Percentiles rank a stretch among this genome's conserved stretches.
Conservation (phyloP, 2,797 vertebrate species). For the Notolepis coatsorum region DNA sequence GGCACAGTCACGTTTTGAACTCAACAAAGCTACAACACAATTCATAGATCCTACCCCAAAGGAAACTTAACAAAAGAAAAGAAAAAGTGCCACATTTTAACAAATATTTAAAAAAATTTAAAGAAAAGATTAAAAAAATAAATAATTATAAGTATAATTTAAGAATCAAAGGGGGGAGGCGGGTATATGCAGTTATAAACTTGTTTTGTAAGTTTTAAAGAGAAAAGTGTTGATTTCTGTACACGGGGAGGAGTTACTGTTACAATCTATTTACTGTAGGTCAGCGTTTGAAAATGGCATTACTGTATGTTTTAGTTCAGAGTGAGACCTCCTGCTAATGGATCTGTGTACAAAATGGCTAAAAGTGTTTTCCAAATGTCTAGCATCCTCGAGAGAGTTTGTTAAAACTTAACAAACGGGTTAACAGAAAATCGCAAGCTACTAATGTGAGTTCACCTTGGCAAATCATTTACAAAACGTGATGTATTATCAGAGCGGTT, state of each 20-base stretch:
- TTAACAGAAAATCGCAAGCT: not conserved
- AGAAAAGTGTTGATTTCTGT: not conserved
- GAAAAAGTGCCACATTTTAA: not conserved
- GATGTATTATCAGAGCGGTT: slow-evolving; percentile 42
- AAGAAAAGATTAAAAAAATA: not conserved
- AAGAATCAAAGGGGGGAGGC: too few relatives aligned
- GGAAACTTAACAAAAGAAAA: slow-evolving; percentile 14
- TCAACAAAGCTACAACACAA: slow-evolving; percentile 80
- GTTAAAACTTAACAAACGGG: too few relatives aligned
- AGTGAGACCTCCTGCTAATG: too few relatives aligned
- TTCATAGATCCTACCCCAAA: slow-evolving; percentile 59
- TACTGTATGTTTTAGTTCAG: too few relatives aligned
- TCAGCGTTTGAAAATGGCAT: too few relatives aligned
- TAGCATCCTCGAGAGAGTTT: too few relatives aligned
- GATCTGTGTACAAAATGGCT: too few relatives aligned
- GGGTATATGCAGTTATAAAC: too few relatives aligned
- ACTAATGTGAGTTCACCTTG: not conserved
- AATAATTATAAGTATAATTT: too few relatives aligned
- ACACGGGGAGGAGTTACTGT: not conserved
- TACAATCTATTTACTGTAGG: not conserved
- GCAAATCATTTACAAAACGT: slow-evolving; percentile 30
- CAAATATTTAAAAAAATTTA: not conserved
- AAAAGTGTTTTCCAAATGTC: too few relatives aligned
- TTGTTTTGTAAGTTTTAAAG: too few relatives aligned
- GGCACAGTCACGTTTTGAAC: slow-evolving; percentile 75